phyloP scores from a whole-genome alignment of 2,888 invertebrate genomes.

The Dynastes grantii region DNA sequence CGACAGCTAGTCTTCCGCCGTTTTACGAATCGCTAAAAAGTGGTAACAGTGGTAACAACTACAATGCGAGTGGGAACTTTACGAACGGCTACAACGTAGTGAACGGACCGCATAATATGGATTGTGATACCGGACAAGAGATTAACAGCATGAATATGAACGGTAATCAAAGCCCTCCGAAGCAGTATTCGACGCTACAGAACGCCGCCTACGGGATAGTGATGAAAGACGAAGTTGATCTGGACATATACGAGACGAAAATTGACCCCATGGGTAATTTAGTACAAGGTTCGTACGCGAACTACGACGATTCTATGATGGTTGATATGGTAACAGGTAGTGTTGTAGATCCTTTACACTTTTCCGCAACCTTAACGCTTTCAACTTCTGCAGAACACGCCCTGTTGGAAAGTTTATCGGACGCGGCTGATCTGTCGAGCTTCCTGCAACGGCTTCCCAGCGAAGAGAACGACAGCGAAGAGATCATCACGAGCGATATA shows the following conservation, averaged over 20 bases:
- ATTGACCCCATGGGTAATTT: slow-evolving; percentile 79
- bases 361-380: slow-evolving; percentile 87
- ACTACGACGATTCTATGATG: slow-evolving; percentile 88
- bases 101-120: slow-evolving; percentile 81
- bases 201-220: slow-evolving; percentile 87
- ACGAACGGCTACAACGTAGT: slow-evolving; percentile 80
- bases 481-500: slow-evolving; percentile 78
- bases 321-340: slow-evolving; percentile 85
- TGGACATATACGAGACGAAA: slow-evolving; percentile 82
- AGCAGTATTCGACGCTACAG: slow-evolving; percentile 86
- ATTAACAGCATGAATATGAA: slow-evolving; percentile 71
- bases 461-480: slow-evolving; percentile 77
- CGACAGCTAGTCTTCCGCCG: slow-evolving; percentile 90
- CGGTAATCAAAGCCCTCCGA: slow-evolving; percentile 71
- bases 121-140: slow-evolving; percentile 83
- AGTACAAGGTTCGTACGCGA: slow-evolving; percentile 74
- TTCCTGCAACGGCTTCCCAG: slow-evolving; percentile 82
- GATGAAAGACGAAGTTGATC: slow-evolving; percentile 85
- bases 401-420: slow-evolving; percentile 84
- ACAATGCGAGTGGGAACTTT: slow-evolving; percentile 78
- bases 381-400: slow-evolving; percentile 84
- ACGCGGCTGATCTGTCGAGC: slow-evolving; percentile 84
- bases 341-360: slow-evolving; percentile 86
- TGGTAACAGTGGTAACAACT: slow-evolving; percentile 80
- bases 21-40: slow-evolving; percentile 91